phyloP scores from a whole-genome alignment of 1,140 invertebrate genomes.

The Anadara kagoshimensis region DNA sequence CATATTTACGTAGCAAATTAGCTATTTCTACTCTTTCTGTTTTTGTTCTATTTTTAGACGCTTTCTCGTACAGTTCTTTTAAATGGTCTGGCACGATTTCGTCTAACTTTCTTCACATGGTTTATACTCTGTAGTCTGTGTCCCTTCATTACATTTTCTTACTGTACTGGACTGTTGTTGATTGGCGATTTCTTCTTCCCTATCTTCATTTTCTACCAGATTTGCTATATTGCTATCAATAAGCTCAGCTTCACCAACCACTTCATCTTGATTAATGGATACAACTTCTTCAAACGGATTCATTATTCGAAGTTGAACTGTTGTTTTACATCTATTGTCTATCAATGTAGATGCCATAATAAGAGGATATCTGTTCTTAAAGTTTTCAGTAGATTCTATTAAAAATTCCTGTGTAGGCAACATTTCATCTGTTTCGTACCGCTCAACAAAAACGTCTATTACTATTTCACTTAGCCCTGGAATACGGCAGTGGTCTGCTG shows the following conservation, averaged over 20 bases:
- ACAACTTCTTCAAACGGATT: conserved; percentile 19
- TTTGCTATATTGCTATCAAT: neutral
- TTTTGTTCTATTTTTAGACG: neutral
- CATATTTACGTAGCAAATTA: neutral
- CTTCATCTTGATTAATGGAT: conserved; percentile 5
- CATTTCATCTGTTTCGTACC: neutral
- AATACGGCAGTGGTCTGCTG: neutral
- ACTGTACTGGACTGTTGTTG: too few species aligned
- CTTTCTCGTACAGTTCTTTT: neutral
- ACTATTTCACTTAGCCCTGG: neutral
- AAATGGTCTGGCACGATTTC: neutral
- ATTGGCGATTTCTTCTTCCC: too few species aligned
- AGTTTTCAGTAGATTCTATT: neutral
- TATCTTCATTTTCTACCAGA: conserved; percentile 8
- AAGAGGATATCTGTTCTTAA: conserved; percentile 9
- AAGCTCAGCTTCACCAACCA: conserved; percentile 19
- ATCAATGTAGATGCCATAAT: conserved; percentile 17
- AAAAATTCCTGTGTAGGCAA: neutral
- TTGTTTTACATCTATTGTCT: neutral
- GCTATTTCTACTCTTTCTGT: neutral
- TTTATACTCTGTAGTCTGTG: too few species aligned
- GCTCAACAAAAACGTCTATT: conserved; percentile 1
- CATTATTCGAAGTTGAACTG: neutral
- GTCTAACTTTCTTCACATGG: too few species aligned
- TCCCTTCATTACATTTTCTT: too few species aligned